A percentile compares a stretch with the other conserved stretches of the same genome.
Evolutionary conservation across 2,113 vertebrate species (phyloP).

Genomic region (Nanorana parkeri): DNA sequence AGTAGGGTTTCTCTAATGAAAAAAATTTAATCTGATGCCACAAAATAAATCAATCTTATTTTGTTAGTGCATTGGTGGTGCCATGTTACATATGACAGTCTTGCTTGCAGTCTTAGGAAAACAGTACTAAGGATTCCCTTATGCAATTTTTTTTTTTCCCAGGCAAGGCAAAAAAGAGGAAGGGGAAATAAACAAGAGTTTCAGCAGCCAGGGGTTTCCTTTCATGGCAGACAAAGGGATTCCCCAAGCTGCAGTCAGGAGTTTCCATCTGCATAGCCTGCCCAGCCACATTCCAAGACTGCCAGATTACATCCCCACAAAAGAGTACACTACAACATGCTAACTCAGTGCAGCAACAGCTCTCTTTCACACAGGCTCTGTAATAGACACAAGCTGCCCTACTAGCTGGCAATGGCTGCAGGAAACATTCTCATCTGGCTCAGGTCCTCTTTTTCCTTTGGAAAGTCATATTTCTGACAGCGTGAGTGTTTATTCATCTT

Average conservation of each 20-base stretch:
- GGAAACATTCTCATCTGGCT: constrained; percentile 41
- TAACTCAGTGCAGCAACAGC: neutral
- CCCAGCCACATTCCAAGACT: constrained; percentile 76
- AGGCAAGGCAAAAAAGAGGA: constrained; percentile 11
- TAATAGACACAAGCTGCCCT: constrained; percentile 60
- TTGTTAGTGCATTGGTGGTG: too few relatives aligned
- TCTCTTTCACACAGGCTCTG: neutral
- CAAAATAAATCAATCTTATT: too few relatives aligned
- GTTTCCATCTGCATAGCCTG: constrained; percentile 71
- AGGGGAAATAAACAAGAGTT: constrained; percentile 5
- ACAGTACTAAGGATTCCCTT: constrained; percentile 11
- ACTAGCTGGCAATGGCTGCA: constrained; percentile 26
- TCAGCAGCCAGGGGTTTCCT: constrained; percentile 70
- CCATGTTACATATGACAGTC: too few relatives aligned
- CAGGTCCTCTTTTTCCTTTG: neutral
- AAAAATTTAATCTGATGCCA: too few relatives aligned
- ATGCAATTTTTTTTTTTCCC: neutral
- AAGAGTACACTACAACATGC: constrained; percentile 11
- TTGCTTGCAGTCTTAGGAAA: neutral
- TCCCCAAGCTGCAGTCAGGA: constrained; percentile 75
- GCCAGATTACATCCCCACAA: constrained; percentile 66
- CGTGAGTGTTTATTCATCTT: constrained; percentile 25
- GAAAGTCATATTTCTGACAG: constrained; percentile 46
- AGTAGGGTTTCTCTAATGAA: too few relatives aligned
- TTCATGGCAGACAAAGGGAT: constrained; percentile 77